phyloP scores from a whole-genome alignment of 2,797 vertebrate genomes.

The Numenius phaeopus region DNA sequence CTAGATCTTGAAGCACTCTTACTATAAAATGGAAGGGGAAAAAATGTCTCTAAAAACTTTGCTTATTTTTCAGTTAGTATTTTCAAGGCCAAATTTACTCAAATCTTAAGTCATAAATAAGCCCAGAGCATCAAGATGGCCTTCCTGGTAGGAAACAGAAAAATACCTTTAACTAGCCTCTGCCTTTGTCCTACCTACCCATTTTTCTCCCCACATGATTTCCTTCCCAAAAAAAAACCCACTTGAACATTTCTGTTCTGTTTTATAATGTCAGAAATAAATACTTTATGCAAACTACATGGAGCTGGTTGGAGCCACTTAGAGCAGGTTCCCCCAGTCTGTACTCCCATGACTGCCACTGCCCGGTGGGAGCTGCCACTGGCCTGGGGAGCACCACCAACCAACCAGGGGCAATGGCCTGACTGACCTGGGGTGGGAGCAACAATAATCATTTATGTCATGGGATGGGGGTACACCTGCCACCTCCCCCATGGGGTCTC shows the following conservation, averaged over 20 bases:
- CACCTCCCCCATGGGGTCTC: background rate
- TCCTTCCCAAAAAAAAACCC: too few species aligned
- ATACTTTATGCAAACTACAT: background rate
- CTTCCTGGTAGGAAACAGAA: background rate
- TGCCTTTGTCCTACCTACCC: background rate
- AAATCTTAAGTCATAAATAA: background rate
- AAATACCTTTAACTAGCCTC: background rate
- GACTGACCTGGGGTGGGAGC: background rate
- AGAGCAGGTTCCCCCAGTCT: background rate
- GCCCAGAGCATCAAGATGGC: background rate
- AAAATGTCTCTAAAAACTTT: background rate
- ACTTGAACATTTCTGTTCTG: background rate
- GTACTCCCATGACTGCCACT: fast-evolving
- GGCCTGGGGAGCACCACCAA: fast-evolving
- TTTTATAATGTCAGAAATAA: background rate
- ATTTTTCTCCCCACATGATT: too few species aligned
- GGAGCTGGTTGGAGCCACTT: background rate
- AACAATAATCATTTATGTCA: background rate
- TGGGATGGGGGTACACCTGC: too few species aligned
- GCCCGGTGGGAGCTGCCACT: fast-evolving
- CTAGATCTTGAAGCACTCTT: background rate
- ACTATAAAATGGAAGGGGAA: background rate
- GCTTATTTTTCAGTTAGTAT: background rate
- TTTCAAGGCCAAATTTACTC: background rate
- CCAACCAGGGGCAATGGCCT: background rate